These are phyloP conservation scores for Jacana jacana DNA, from an alignment of 2,113 vertebrate species.

Conservation along the genomic window DNA sequence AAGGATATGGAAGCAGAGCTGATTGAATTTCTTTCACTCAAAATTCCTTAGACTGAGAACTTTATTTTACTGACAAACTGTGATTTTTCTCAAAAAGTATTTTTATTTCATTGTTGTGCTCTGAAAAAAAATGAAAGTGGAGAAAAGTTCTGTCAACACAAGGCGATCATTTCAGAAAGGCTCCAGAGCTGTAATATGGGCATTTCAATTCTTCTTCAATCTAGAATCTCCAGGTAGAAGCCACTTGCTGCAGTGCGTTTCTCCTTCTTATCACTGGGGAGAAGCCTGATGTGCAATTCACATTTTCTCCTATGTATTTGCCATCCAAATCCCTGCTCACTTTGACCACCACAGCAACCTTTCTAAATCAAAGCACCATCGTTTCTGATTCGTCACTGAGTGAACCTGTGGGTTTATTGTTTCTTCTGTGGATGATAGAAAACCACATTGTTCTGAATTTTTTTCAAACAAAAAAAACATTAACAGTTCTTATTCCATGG, in stretches of 20 bases:
- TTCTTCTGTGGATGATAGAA: background rate
- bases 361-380: background rate
- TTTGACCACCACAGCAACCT: background rate
- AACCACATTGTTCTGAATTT: background rate
- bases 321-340: background rate
- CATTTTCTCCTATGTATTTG: background rate
- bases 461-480: background rate
- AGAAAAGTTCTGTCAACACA: background rate
- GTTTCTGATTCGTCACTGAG: background rate
- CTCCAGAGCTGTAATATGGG: background rate
- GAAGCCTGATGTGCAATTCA: background rate
- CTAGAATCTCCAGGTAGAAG: background rate
- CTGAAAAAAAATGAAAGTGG: background rate
- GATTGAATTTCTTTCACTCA: background rate
- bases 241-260: background rate
- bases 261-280: background rate
- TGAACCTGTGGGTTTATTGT: background rate
- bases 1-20: background rate
- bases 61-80: background rate
- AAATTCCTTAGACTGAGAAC: background rate
- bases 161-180: background rate
- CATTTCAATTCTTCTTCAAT: background rate
- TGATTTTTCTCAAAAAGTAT: background rate
- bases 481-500: background rate
- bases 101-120: background rate